Conservation (phyloP, 1,140 invertebrate species). For the Psix sp. region DNA sequence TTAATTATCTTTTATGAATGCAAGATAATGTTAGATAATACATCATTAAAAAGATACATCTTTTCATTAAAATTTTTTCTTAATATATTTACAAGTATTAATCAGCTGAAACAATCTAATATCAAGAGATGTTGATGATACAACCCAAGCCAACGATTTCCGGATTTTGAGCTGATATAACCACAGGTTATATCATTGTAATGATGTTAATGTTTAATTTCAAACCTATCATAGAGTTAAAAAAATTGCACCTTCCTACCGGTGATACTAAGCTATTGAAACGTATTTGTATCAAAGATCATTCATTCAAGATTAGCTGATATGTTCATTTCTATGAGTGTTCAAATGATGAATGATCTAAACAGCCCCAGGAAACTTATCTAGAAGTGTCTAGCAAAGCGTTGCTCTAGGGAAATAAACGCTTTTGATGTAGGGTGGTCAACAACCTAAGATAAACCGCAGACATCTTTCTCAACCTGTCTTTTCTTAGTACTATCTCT, state of each 20-base stretch:
- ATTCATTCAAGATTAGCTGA: constrained; percentile 17
- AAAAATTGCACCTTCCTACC: constrained; percentile 6
- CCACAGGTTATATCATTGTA: too few species aligned
- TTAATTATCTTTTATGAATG: too few species aligned
- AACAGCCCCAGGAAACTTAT: constrained; percentile 49
- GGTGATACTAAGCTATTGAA: neutral
- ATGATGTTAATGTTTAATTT: too few species aligned
- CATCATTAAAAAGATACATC: too few species aligned
- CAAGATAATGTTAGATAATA: too few species aligned
- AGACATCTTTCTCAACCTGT: constrained; percentile 34
- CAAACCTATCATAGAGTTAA: too few species aligned
- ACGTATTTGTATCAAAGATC: constrained; percentile 1
- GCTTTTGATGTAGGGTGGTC: constrained; percentile 25
- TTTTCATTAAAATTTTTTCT: too few species aligned
- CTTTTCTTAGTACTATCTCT: constrained; percentile 17
- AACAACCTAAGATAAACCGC: constrained; percentile 40
- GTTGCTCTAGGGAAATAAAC: constrained; percentile 34
- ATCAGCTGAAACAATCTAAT: too few species aligned
- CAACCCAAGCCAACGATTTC: too few species aligned
- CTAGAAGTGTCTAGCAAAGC: constrained; percentile 20
- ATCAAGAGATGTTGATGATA: too few species aligned
- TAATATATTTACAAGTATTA: too few species aligned
- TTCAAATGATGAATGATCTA: constrained; percentile 49
- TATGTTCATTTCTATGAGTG: constrained; percentile 45
- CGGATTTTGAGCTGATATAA: too few species aligned